Conservation (phyloP, 2,797 vertebrate genomes). For the Eurystomus glaucurus region DNA sequence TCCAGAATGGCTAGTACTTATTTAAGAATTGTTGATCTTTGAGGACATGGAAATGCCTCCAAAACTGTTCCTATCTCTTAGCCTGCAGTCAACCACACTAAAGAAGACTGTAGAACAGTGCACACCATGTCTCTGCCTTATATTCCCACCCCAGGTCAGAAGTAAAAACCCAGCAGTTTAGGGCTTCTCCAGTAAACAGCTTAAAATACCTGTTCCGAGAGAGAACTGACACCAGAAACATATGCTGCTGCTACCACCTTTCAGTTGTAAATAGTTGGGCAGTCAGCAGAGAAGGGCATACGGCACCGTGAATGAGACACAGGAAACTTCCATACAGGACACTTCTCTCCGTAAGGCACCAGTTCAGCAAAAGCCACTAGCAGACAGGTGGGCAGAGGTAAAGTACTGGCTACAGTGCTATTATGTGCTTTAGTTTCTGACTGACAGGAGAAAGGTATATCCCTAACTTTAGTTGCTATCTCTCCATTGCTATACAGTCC, state of each 20-base stretch:
- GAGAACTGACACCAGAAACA: neutral
- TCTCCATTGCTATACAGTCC: neutral
- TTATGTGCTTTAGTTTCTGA: neutral
- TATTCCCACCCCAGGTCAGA: neutral
- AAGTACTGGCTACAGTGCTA: neutral
- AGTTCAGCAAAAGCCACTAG: neutral
- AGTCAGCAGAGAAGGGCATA: neutral
- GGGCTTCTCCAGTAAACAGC: neutral
- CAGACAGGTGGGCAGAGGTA: neutral
- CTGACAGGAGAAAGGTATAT: neutral
- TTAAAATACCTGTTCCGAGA: neutral
- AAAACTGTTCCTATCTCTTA: neutral
- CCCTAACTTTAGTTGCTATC: neutral
- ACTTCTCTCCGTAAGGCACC: neutral
- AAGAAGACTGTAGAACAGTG: neutral
- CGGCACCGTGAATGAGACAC: neutral
- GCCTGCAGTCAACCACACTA: neutral
- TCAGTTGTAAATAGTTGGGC: neutral
- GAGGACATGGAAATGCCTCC: neutral
- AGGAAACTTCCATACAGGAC: neutral
- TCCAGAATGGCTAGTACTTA: neutral
- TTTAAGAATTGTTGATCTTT: neutral
- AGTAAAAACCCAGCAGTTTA: neutral
- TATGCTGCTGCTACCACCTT: neutral
- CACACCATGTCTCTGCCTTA: neutral